Conservation (phyloP, 2,113 vertebrate genomes). For the Grus americana region DNA sequence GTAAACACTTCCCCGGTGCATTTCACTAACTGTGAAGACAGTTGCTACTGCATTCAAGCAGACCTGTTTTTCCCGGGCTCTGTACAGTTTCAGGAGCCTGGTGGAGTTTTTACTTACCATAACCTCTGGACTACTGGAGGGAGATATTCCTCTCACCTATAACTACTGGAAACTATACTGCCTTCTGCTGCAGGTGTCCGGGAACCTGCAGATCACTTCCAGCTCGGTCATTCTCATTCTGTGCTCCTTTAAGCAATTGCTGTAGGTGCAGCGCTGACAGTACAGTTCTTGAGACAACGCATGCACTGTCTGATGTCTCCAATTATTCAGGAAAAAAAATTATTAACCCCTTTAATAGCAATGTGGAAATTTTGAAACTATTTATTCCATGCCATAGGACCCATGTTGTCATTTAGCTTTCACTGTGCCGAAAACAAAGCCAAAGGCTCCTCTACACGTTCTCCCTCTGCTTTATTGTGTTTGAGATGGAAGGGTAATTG, state of each 20-base stretch:
- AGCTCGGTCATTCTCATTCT: neutral
- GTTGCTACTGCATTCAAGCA: neutral
- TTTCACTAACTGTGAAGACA: neutral
- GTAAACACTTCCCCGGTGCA: neutral
- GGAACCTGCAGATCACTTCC: neutral
- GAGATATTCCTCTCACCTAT: neutral
- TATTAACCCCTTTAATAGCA: neutral
- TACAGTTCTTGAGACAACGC: neutral
- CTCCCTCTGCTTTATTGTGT: neutral
- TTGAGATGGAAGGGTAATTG: constrained; percentile 21
- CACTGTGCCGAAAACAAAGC: neutral
- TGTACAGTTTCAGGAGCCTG: neutral
- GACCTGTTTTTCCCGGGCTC: neutral
- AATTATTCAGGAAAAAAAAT: neutral
- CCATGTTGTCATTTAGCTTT: neutral
- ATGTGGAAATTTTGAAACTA: neutral
- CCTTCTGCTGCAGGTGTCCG: neutral
- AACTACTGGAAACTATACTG: neutral
- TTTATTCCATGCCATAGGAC: neutral
- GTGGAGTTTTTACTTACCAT: neutral
- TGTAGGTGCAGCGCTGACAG: neutral
- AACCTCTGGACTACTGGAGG: neutral
- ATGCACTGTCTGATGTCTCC: neutral
- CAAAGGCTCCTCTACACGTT: neutral
- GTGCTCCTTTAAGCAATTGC: neutral